A percentile compares a stretch with the other conserved stretches of the same genome.
Evolutionary conservation across 2,113 vertebrate species (phyloP).

Genomic region (Climacteris rufus): DNA sequence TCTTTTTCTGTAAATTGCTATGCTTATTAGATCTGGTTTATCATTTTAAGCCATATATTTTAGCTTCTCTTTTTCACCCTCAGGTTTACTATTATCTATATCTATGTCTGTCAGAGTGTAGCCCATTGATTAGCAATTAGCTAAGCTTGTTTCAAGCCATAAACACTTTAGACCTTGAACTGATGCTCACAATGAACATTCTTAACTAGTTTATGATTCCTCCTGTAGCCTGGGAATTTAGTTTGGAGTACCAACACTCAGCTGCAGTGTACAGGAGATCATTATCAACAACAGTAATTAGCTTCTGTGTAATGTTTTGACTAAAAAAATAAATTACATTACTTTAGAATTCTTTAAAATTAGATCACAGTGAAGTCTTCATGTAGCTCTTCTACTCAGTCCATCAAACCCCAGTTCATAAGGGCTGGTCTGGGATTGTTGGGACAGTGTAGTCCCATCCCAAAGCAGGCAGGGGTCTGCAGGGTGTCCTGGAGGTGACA

Average conservation of each 20-base stretch:
- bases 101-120: background rate
- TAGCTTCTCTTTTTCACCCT: background rate
- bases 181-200: background rate
- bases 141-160: slow-evolving; percentile 6
- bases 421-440: background rate
- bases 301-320: background rate
- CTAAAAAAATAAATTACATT: background rate
- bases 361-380: background rate
- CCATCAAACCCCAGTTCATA: background rate
- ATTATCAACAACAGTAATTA: background rate
- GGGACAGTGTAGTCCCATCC: background rate
- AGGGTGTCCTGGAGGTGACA: background rate
- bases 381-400: background rate
- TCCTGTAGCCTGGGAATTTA: background rate
- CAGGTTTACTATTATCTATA: background rate
- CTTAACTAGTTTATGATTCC: background rate
- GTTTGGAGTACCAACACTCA: background rate
- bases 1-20: background rate
- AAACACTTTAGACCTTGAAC: background rate
- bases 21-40: background rate
- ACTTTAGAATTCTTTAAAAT: background rate
- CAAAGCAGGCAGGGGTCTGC: background rate
- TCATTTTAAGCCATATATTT: background rate
- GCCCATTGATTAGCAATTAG: slow-evolving; percentile 23
- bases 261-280: background rate